Evolutionary conservation across 2,113 vertebrate genomes (phyloP), one percentile per base, ranked within the genome.

Genomic region (Brachionichthys hirsutus): DNA sequence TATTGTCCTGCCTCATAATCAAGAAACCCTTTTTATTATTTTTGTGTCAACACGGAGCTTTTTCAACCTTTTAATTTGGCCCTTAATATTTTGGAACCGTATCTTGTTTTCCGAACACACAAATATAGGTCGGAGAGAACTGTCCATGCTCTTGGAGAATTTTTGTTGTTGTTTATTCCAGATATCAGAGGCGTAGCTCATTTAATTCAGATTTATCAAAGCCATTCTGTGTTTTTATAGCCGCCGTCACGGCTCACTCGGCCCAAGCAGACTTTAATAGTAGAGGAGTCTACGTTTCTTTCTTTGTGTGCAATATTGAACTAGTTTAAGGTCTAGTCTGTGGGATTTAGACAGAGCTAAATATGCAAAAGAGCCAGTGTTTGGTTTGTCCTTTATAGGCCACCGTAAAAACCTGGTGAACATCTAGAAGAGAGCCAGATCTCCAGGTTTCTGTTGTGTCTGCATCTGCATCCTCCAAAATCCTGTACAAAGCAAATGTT

Each of bases 1-100:
- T 72, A 69, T 30, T 63, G 75, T 69, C n/a, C 12, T 54, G 40
- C 50, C 47, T 51, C 54, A 52, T 64, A 59, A 74, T 67, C 13
- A 47, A 67, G 61, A 66, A 17, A 24, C 12, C 1, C 43, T 54
- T 62, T 80, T 73, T 71, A 58, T 53, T 19, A 35, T 61, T 0
- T 43, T 76, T 68, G 47, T 80, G 38, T 30, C 30, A 60, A 47
- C 35, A 59, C 30, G n/a, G n/a, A 34, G 30, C 20, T n/a, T 14
- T 62, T 51, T 46, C n/a, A 41, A 56, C 14, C 24, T 63, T 62
- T 55, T 67, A 14, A 19, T 10, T 47, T 43, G 41, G 66, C 57
- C 59, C 56, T 9, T 55, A 51, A 57, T 54, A 34, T 54, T 43
- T 50, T 45, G 19, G 43, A 51, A 30, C 24, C 24, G 8, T 10